A percentile compares a stretch with the other conserved stretches of the same genome.
These are phyloP conservation scores for Pristionchus exspectatus DNA, from an alignment of 2,888 invertebrate genomes.

Conservation along the genomic window DNA sequence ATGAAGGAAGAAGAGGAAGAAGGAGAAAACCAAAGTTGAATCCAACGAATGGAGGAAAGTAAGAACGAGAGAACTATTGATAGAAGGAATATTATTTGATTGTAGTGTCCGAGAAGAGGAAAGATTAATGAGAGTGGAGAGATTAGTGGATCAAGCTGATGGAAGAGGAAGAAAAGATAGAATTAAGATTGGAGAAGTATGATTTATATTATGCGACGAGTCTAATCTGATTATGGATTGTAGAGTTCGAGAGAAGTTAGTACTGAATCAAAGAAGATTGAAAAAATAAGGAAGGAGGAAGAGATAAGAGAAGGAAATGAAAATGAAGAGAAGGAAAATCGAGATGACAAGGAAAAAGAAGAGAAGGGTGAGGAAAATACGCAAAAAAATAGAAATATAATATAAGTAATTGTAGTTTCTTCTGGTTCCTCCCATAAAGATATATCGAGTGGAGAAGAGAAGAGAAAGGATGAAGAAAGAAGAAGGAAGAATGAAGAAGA, in stretches of 20 bases:
- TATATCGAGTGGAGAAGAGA: conserved; percentile 12
- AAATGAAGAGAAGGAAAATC: background rate
- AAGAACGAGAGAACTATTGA: background rate
- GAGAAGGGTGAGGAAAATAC: background rate
- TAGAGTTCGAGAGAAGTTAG: conserved; percentile 8
- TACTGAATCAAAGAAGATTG: background rate
- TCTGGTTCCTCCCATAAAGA: background rate
- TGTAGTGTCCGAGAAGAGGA: background rate
- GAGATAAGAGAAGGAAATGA: background rate
- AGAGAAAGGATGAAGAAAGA: background rate
- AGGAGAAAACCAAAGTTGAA: conserved; percentile 7
- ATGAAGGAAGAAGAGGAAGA: conserved; percentile 13
- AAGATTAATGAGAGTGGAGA: conserved; percentile 17
- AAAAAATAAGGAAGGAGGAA: conserved; percentile 15
- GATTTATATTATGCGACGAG: background rate
- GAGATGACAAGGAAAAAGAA: background rate
- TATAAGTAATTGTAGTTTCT: background rate
- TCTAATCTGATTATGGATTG: background rate
- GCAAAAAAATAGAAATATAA: background rate
- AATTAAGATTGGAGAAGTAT: background rate
- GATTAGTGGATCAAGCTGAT: conserved; percentile 22
- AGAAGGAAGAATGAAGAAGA: conserved; percentile 13
- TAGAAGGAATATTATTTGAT: conserved; percentile 8
- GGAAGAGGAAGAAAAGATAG: conserved; percentile 44
- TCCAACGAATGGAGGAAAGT: background rate